These are phyloP conservation scores for Macropodus opercularis DNA, from an alignment of 2,797 vertebrate genomes.

Conservation along the genomic window DNA sequence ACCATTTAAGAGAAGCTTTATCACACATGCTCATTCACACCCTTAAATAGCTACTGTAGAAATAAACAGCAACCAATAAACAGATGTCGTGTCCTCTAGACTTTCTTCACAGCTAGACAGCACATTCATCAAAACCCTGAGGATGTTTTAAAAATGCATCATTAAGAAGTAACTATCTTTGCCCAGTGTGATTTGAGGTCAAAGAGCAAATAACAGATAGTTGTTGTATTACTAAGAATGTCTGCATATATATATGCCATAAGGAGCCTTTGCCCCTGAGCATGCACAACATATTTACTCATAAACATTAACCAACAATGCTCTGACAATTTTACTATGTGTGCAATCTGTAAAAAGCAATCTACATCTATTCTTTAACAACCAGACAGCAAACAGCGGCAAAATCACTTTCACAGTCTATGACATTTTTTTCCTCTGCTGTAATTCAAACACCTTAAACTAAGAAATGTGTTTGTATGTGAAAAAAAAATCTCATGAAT, in stretches of 20 bases:
- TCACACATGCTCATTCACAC: conserved; percentile 63
- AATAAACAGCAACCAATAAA: conserved; percentile 47
- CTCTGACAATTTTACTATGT: conserved; percentile 12
- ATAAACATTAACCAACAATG: conserved; percentile 2
- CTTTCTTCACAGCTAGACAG: conserved; percentile 16
- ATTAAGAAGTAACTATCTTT: conserved; percentile 20
- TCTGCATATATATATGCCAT: no score
- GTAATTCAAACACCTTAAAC: conserved; percentile 7
- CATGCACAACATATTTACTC: conserved; percentile 10
- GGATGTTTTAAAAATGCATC: conserved; percentile 1
- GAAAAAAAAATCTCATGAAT: conserved; percentile 14
- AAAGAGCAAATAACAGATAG: conserved; percentile 14
- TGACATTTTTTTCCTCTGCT: conserved; percentile 16
- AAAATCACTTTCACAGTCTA: conserved; percentile 27
- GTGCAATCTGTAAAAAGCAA: conserved; percentile 19
- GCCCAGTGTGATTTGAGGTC: neutral
- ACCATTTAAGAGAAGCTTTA: conserved; percentile 38
- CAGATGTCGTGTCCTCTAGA: conserved; percentile 41
- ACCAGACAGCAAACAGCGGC: conserved; percentile 24
- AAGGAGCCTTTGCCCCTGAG: no score
- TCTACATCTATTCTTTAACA: conserved; percentile 22
- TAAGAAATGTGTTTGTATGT: neutral
- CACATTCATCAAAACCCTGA: conserved; percentile 28
- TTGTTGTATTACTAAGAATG: neutral
- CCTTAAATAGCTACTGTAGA: conserved; percentile 55